phyloP scores from a whole-genome alignment of 2,113 vertebrate species.

The Mixornis gularis region DNA sequence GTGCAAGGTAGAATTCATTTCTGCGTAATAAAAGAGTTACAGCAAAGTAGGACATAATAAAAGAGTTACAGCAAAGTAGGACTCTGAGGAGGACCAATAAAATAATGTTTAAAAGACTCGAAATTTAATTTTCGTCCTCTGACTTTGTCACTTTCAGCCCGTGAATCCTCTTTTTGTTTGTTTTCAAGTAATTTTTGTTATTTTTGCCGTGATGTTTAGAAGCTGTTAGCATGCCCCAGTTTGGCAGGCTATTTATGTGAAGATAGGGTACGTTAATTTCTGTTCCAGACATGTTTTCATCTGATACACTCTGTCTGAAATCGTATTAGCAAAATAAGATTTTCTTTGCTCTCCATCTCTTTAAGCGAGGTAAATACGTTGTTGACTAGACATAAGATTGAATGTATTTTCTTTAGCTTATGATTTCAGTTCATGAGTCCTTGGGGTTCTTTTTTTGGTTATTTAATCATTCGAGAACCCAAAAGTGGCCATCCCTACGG shows the following conservation, averaged over 20 bases:
- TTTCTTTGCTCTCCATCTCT: neutral
- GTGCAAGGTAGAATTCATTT: neutral
- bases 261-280: neutral
- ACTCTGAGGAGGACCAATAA: neutral
- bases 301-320: neutral
- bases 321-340: neutral
- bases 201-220: neutral
- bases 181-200: neutral
- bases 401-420: neutral
- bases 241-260: neutral
- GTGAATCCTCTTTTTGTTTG: neutral
- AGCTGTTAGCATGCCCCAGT: neutral
- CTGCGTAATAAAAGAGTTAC: neutral
- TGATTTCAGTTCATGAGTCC: neutral
- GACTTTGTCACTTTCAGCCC: neutral
- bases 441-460: neutral
- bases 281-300: neutral
- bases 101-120: neutral
- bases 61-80: neutral
- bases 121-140: neutral
- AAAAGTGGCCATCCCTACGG: fast-evolving
- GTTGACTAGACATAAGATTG: neutral
- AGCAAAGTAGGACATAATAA: neutral
- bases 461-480: neutral
- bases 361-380: neutral